phyloP scores from a whole-genome alignment of 2,797 vertebrate genomes.

The Xyrichtys novacula region DNA sequence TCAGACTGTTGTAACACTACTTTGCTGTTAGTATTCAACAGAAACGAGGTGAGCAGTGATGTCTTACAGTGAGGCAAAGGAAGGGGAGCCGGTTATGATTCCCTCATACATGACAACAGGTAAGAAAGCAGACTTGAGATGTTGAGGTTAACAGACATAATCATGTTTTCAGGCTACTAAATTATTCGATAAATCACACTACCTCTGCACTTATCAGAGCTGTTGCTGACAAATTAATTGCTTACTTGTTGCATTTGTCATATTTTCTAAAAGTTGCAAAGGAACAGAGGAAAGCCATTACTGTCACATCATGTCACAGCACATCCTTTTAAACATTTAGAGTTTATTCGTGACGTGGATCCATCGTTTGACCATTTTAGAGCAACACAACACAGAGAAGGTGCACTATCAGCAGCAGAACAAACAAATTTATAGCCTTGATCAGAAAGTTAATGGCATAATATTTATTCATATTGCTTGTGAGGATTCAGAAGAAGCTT shows the following conservation, averaged over 20 bases:
- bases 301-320: slow-evolving; percentile 9
- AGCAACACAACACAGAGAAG: slow-evolving; percentile 23
- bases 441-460: slow-evolving; percentile 85
- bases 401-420: slow-evolving; percentile 84
- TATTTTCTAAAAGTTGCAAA: background rate
- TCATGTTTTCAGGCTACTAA: too few relatives aligned
- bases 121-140: background rate
- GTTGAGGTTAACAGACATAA: too few relatives aligned
- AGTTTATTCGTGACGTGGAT: slow-evolving; percentile 1
- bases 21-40: background rate
- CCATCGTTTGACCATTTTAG: slow-evolving; percentile 19
- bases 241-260: too few relatives aligned
- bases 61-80: background rate
- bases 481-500: slow-evolving; percentile 86
- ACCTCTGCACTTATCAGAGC: too few relatives aligned
- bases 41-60: background rate
- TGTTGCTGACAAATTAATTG: background rate
- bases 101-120: background rate
- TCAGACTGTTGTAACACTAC: background rate
- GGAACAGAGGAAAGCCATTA: background rate
- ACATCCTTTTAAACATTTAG: slow-evolving; percentile 1
- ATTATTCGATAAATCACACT: too few relatives aligned
- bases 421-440: slow-evolving; percentile 81
- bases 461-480: slow-evolving; percentile 91
- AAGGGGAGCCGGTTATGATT: background rate